These are phyloP conservation scores for Nothocercus nigrocapillus DNA, from an alignment of 2,113 vertebrate species.

Conservation along the genomic window DNA sequence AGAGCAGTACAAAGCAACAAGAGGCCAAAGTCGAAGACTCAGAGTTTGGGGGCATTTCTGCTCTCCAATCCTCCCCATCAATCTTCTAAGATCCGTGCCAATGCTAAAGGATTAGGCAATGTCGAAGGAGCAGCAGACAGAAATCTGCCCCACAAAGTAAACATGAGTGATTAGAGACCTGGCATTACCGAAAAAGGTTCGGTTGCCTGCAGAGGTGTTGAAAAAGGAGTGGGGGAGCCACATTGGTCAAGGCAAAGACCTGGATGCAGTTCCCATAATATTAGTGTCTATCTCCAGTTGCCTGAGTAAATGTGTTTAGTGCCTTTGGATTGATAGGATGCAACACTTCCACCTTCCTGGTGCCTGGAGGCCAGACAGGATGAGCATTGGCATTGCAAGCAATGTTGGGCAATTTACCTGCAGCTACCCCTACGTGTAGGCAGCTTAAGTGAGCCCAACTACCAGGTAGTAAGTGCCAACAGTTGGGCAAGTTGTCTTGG, in stretches of 20 bases:
- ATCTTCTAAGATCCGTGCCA: background rate
- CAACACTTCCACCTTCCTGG: background rate
- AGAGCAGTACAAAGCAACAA: background rate
- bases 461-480: accelerated
- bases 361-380: background rate
- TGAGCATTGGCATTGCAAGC: background rate
- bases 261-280: background rate
- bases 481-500: too few relatives aligned
- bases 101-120: background rate
- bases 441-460: background rate
- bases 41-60: background rate
- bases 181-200: background rate
- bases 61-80: background rate
- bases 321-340: accelerated
- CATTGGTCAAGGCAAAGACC: background rate
- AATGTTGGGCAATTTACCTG: background rate
- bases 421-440: too few relatives aligned
- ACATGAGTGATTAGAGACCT: background rate
- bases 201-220: background rate
- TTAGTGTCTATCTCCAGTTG: background rate
- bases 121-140: background rate
- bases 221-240: background rate
- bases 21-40: background rate
- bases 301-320: background rate
- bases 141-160: background rate